Base-by-base conservation (phyloP, 2,797 vertebrate species). In the Onychomys torridus region DNA sequence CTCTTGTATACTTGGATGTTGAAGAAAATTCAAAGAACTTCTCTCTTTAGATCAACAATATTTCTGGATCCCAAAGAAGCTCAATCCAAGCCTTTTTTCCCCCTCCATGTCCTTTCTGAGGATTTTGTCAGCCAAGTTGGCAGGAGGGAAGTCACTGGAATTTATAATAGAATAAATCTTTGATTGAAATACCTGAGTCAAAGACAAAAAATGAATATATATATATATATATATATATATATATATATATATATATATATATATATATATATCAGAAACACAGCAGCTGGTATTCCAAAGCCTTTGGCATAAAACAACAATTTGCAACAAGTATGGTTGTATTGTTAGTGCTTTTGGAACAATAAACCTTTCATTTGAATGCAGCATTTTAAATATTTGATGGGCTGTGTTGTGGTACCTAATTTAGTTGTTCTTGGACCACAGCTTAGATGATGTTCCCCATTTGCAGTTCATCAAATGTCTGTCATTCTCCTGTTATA, bases 121-220 rank as follows among this genome's bases (percentile, higher is more conserved):
- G 95, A 55, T 40, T 96, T 97, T 94, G 1, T 4, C 5, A 87
- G 88, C 94, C 96, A 97, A 93, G 93, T 97, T 93, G 96, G 96
- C 84, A 97, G 96, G 73, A 82, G 90, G 95, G 16, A 93, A 93
- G 87, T 97, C 98, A 97, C 93, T 97, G 96, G 97, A 67, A 94
- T 98, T 98, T 96, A 90, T 49, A 96, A 96, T 0, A 96, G 87
- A 97, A 97, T 90, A 97, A 97, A 97, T 97, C 95, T 97, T 95
- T 98, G 97, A 98, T 92, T 97, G 98, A 98, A 98, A 89, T 87
- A 94, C 93, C 61, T 91, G 0, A 6, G 93, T 97, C 93, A 91
- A 83, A 95, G 87, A 94, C 49, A 95, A 86, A 96, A 83, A 87
- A 61, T n/a, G 69, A 71, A 97, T 49, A 59, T 40, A 4, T 5